Base-by-base conservation (phyloP, 2,113 vertebrate species). In the Argyrosomus japonicus region DNA sequence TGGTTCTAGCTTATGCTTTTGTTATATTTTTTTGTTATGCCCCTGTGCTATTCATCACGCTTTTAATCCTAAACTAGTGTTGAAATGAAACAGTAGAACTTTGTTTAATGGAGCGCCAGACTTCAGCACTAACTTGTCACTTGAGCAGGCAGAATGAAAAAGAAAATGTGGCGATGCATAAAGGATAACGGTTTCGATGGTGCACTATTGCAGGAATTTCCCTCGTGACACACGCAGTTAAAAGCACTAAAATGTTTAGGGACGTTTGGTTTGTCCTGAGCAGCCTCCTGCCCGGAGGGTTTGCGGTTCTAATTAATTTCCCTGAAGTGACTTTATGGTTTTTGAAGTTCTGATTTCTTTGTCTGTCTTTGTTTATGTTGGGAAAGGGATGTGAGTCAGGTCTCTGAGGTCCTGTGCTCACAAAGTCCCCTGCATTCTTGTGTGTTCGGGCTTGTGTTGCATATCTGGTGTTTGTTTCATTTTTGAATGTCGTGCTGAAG, bases 161-260 rank as follows among this genome's bases (percentile, higher is more conserved):
- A 82, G 79, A 87, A 90, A 91, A 91, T 70, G 79, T 90, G 87
- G 87, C 79, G 81, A 92, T 88, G 90, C 91, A 89, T 90, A 91
- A 89, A 91, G 86, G 88, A 93, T 92, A 88, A 80, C 78, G 13
- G 82, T 79, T 91, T 81, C 78, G 86, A 87, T 87, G 77, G 85
- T 54, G 80, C 80, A 87, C 85, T 87, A 87, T 81, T 82, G 81
- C 84, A 86, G 85, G 86, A 92, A 93, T 92, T 89, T 91, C 89
- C 91, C 93, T 14, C 48, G 87, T 90, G 91, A 89, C 86, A 88
- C 89, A 80, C 78, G 81, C 81, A 71, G 87, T 85, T 87, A 83
- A 89, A 88, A 93, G 91, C 83, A 92, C 81, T 90, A 79, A 91
- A 92, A 91, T 90, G 91, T 89, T 89, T 82, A 82, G 89, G 89